Base-by-base conservation (phyloP, 2,797 vertebrate species). In the Perodicticus potto region DNA sequence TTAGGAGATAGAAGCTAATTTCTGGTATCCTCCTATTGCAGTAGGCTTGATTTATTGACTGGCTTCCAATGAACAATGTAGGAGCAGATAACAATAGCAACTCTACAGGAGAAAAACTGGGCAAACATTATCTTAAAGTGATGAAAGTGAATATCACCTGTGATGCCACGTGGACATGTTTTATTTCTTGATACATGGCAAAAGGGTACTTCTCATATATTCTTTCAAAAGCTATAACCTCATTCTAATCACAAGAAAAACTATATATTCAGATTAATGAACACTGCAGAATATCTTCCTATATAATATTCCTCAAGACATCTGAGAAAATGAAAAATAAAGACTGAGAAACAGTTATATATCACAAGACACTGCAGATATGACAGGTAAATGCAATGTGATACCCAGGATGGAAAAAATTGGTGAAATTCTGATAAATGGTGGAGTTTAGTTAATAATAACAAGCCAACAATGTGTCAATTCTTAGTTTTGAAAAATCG, bases 261-360 rank as follows among this genome's bases (percentile, higher is more conserved):
- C 23, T 63, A 72, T 63, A 84, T 22, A 82, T 2, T 85, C 23
- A 78, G 25, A 80, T n/a, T 65, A 90, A 25, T 70, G 8, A 92
- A 89, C 17, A 82, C 20, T 82, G 82, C 7, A 89, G 86, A n/a
- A 43, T 90, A 93, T 55, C 49, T 55, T 55, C 32, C 19, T 89
- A 32, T 32, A 82, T 8, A 81, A 29, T 53, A 45, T 20, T 65
- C 67, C 61, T 63, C 40, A 89, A 81, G 53, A 63, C 34, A 63
- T 61, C 86, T n/a, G 37, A 49, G 69, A 83, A 55, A 93, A 84
- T 32, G 70, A 80, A 82, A 95, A 86, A 82, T 23, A 92, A 94
- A 76, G 72, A 74, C 23, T 76, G n/a, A 93, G 69, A 90, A 90
- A 70, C 37, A 70, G 6, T n/a, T 53, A 77, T 2, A 93, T 32